These are phyloP conservation scores for Acromyrmex heyeri DNA, from an alignment of 1,140 invertebrate genomes.

Conservation along the genomic window DNA sequence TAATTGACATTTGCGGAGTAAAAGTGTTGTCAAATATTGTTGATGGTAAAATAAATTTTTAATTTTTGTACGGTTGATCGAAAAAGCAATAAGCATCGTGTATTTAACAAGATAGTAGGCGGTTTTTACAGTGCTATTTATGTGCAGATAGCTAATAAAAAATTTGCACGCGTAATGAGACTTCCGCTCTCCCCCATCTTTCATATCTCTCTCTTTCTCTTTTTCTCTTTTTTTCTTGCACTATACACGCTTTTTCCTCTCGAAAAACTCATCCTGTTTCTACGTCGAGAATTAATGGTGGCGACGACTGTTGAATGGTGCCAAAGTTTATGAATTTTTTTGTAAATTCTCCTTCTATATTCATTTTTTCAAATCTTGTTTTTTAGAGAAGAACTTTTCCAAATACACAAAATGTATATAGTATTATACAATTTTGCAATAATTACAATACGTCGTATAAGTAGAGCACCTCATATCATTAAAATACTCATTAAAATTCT, in stretches of 20 bases:
- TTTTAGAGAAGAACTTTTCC: no score
- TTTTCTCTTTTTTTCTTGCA: neutral
- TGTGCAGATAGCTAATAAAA: constrained; percentile 22
- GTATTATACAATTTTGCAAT: neutral
- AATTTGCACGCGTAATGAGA: constrained; percentile 36
- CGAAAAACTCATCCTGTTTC: constrained; percentile 9
- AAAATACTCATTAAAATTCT: neutral
- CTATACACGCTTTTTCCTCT: neutral
- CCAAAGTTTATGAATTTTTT: constrained; percentile 38
- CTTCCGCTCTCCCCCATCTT: neutral
- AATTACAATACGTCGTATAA: neutral
- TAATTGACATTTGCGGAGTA: neutral
- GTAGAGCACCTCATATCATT: neutral
- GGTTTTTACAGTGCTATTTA: neutral
- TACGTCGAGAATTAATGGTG: constrained; percentile 28
- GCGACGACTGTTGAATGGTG: constrained; percentile 10
- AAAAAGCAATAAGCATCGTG: constrained; percentile 15
- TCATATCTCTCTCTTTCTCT: no score
- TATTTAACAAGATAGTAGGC: neutral
- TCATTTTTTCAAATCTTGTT: neutral
- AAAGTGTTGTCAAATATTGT: neutral
- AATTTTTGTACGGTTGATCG: neutral
- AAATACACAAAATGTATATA: no score
- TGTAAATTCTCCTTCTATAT: neutral
- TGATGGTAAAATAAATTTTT: constrained; percentile 5